A percentile compares a stretch with the other conserved stretches of the same genome.
These are phyloP conservation scores for Epinephelus moara DNA, from an alignment of 2,113 vertebrate genomes.

Conservation along the genomic window DNA sequence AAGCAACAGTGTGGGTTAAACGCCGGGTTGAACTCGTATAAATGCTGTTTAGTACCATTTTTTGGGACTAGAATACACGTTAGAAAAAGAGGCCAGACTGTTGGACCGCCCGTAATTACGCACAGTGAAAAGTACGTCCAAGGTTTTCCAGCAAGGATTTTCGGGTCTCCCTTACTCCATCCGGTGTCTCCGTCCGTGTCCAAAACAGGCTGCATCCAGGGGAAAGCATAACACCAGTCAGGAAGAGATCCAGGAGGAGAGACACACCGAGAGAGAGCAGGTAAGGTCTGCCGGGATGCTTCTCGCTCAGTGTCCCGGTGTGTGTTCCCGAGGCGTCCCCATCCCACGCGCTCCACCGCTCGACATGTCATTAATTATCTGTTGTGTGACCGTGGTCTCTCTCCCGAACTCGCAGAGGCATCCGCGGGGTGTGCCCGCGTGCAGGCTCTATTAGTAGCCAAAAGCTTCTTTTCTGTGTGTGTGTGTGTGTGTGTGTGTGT, in stretches of 20 bases:
- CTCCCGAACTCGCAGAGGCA: constrained; percentile 55
- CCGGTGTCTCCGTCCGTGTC: constrained; percentile 32
- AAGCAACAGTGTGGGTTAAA: background rate
- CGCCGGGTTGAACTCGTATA: background rate
- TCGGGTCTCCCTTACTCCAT: constrained; percentile 16
- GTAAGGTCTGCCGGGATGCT: constrained; percentile 83
- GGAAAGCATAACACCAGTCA: background rate
- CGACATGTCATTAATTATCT: constrained; percentile 85
- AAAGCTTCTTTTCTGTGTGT: constrained; percentile 57
- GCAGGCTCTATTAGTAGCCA: constrained; percentile 18
- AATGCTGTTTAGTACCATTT: background rate
- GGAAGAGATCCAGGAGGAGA: constrained; percentile 15
- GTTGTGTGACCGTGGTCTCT: constrained; percentile 79
- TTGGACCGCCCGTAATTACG: constrained; percentile 39
- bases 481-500: constrained; percentile 15
- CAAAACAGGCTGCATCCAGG: constrained; percentile 46
- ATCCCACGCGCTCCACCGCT: constrained; percentile 67
- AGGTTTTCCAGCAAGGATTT: constrained; percentile 23
- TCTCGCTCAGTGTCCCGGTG: constrained; percentile 52
- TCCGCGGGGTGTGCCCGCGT: constrained; percentile 65
- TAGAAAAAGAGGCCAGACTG: background rate
- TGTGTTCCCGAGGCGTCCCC: constrained; percentile 66
- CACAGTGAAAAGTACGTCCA: constrained; percentile 30
- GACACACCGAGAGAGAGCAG: constrained; percentile 72
- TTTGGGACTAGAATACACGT: constrained; percentile 1